Evolutionary conservation across 2,113 vertebrate genomes (phyloP).

Genomic region (Patagioenas fasciata): DNA sequence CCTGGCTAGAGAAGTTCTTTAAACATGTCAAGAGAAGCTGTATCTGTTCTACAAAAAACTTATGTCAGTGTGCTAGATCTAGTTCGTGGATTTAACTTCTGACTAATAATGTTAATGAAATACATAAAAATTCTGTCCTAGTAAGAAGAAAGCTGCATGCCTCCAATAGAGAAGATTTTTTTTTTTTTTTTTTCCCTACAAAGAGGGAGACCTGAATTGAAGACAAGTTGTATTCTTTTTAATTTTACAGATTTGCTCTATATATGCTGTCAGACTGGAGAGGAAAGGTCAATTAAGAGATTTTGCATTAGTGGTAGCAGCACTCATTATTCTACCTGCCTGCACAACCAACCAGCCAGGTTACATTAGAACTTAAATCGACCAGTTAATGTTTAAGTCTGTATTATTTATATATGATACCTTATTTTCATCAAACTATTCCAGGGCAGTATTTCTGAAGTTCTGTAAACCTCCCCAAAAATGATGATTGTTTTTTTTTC

Average conservation of each 20-base stretch:
- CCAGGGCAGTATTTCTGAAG: not conserved
- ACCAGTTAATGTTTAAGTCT: not conserved
- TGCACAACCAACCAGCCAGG: not conserved
- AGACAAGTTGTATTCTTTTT: not conserved
- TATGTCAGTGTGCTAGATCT: not conserved
- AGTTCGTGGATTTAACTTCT: not conserved
- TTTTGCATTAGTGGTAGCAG: not conserved
- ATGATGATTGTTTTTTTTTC: not conserved
- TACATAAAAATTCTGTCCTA: not conserved
- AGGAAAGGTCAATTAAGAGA: not conserved
- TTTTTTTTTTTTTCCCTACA: not conserved
- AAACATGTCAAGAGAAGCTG: not conserved
- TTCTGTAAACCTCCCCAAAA: not conserved
- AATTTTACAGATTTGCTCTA: not conserved
- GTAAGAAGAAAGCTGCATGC: not conserved
- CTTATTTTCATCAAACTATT: not conserved
- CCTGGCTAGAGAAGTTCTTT: not conserved
- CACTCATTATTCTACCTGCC: not conserved
- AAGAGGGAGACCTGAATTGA: not conserved
- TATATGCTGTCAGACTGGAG: not conserved
- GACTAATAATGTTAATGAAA: not conserved
- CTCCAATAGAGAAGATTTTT: not conserved
- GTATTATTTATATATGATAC: not conserved
- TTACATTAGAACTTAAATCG: not conserved
- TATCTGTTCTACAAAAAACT: not conserved